A percentile compares a stretch with the other conserved stretches of the same genome.
These are phyloP conservation scores for Drosophila anomelani DNA, from an alignment of 2,888 invertebrate genomes.

Conservation along the genomic window DNA sequence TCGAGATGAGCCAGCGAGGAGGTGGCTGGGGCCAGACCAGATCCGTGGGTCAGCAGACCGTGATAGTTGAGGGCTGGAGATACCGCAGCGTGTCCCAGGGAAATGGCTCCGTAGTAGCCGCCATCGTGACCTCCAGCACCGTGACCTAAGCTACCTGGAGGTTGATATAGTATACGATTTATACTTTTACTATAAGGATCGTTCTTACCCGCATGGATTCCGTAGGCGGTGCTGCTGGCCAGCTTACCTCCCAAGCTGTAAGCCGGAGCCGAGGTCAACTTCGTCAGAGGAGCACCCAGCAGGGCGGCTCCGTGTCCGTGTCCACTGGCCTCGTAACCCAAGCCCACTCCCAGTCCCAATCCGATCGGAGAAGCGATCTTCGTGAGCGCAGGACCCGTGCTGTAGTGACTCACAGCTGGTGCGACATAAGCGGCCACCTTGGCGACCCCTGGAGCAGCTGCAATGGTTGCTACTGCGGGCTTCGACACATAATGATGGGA, in stretches of 20 bases:
- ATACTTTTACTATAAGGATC: too few relatives aligned
- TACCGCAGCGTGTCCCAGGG: constrained; percentile 70
- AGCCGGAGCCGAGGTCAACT: constrained; percentile 53
- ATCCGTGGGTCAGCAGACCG: constrained; percentile 71
- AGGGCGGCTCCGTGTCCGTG: constrained; percentile 48
- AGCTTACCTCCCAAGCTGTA: constrained; percentile 43
- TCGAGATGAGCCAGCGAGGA: constrained; percentile 45
- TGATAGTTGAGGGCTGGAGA: constrained; percentile 78
- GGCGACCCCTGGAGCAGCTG: constrained; percentile 54
- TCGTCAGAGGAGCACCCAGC: constrained; percentile 40
- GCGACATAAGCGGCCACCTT: constrained; percentile 56
- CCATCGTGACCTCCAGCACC: constrained; percentile 50
- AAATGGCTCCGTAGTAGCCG: constrained; percentile 78
- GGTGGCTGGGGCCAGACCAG: constrained; percentile 25
- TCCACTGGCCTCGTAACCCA: constrained; percentile 58
- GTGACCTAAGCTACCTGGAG: constrained; percentile 48
- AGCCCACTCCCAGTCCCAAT: constrained; percentile 55
- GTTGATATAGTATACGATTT: neutral
- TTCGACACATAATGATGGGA: constrained; percentile 74
- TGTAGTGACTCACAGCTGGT: constrained; percentile 68
- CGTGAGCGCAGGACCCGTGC: constrained; percentile 49
- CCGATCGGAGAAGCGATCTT: constrained; percentile 69
- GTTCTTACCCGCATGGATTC: constrained; percentile 57
- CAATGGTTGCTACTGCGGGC: constrained; percentile 44
- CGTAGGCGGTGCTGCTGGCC: constrained; percentile 57